Evolutionary conservation across 2,888 invertebrate genomes (phyloP), one percentile per base, ranked within the genome.

Genomic region (Xanthostigma xanthostigma): DNA sequence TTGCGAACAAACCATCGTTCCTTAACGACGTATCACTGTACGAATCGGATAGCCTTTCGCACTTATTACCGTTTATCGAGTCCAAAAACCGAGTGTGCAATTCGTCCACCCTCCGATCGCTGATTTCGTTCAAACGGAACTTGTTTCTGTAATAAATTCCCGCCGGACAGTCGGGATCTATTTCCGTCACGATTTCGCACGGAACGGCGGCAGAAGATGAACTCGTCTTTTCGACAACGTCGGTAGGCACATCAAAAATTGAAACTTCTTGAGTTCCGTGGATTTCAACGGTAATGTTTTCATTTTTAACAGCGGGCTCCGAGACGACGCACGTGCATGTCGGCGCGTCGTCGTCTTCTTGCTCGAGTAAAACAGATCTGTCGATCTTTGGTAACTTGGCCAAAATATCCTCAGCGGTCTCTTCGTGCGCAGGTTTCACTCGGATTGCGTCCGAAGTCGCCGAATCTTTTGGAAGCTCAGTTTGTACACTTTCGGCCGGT

Each of bases 351-450:
- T 58, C 57, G 17, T 53, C 51, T 2, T 57, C 55, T 8, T 57
- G 57, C 14, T 59, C 56, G 2, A 57, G 49, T 33, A 63, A 52
- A n/a, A 58, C 54, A 3, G 59, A 54, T 36, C 52, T 64, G 63
- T 83, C 77, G 46, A 85, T 62, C 1, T 82, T 80, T 43, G 84
- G 84, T 58, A 85, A 69, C 58, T 74, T 71, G 27, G 77, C 71
- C 56, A 81, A 66, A 50, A 82, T 79, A 53, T 77, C 77, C 56
- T 77, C 75, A 14, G 75, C 71, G 11, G 72, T 71, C 53, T 74
- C 56, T 38, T 69, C 64, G 42, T 57, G 57, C 9, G 58, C 58
- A 36, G 49, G 53, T 52, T 27, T 27, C 27, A 27, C 27, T 27
- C 6, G 27, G 6, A 27, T 27, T 45, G 51, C 33, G 11, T 45